Evolutionary conservation across 2,888 invertebrate genomes (phyloP).

Genomic region (Peribatodes rhomboidaria): DNA sequence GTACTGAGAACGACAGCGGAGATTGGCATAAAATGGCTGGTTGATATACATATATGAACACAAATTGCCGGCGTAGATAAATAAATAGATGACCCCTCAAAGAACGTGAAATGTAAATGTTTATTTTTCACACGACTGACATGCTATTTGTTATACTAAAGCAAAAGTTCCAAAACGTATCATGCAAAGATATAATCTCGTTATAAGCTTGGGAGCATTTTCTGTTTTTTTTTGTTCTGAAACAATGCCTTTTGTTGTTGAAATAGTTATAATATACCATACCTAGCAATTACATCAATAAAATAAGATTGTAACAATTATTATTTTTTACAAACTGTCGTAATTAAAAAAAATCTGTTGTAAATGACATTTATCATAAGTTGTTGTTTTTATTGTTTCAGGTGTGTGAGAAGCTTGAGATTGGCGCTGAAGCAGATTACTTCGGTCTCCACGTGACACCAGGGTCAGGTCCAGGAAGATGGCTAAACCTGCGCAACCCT

Average conservation of each 20-base stretch:
- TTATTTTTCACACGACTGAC: not conserved
- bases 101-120: not conserved
- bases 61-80: too few species aligned
- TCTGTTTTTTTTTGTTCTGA: not conserved
- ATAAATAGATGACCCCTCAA: too few species aligned
- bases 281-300: not conserved
- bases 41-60: too few species aligned
- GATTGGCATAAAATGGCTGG: too few species aligned
- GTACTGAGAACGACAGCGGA: not conserved
- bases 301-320: too few species aligned
- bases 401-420: conserved; percentile 94
- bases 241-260: not conserved
- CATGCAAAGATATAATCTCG: not conserved
- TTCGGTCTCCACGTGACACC: conserved; percentile 91
- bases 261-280: not conserved
- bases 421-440: conserved; percentile 95
- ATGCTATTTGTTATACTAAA: not conserved
- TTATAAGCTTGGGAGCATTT: not conserved
- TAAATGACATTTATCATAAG: not conserved
- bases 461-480: conserved; percentile 90
- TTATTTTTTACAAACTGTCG: too few species aligned
- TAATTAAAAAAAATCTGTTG: too few species aligned
- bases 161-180: not conserved
- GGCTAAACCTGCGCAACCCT: conserved; percentile 95
- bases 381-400: conserved; percentile 71